Evolutionary conservation across 2,888 invertebrate species (phyloP).

Genomic region (Stenichneumon culpator): DNA sequence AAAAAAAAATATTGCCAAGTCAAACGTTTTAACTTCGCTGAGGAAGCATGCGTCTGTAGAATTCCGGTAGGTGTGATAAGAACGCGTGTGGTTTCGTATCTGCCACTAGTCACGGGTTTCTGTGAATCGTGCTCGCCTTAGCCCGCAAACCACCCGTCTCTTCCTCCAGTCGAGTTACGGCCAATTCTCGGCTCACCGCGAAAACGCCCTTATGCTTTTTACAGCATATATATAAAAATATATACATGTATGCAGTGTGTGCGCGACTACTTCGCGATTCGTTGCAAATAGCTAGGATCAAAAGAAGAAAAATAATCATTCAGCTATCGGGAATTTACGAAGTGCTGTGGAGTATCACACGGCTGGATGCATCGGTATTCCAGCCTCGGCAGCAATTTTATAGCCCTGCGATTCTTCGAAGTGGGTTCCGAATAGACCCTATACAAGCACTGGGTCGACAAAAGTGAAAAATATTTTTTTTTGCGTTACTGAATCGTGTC

Average conservation of each 20-base stretch:
- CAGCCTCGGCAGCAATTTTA: slow-evolving; percentile 3
- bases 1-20: slow-evolving; percentile 21
- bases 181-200: slow-evolving; percentile 23
- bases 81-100: slow-evolving; percentile 52
- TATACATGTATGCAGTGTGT: not conserved
- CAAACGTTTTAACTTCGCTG: slow-evolving; percentile 22
- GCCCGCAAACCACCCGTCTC: slow-evolving; percentile 3
- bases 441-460: no score
- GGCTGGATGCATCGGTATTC: not conserved
- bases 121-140: slow-evolving; percentile 8
- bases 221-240: not conserved
- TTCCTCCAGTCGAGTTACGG: slow-evolving; percentile 9
- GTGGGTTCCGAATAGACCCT: not conserved
- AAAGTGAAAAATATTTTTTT: no score
- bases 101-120: slow-evolving; percentile 10
- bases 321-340: slow-evolving; percentile 26
- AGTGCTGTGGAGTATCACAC: not conserved
- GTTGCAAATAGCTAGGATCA: slow-evolving; percentile 34
- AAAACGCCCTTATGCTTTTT: not conserved
- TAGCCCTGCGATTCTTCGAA: not conserved
- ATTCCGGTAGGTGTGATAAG: slow-evolving; percentile 64
- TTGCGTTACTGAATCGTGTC: no score
- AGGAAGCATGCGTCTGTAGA: slow-evolving; percentile 30
- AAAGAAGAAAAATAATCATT: slow-evolving; percentile 55
- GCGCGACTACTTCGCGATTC: slow-evolving; percentile 16